Conservation (phyloP, 2,888 invertebrate species). For the Syrista parreyssii region DNA sequence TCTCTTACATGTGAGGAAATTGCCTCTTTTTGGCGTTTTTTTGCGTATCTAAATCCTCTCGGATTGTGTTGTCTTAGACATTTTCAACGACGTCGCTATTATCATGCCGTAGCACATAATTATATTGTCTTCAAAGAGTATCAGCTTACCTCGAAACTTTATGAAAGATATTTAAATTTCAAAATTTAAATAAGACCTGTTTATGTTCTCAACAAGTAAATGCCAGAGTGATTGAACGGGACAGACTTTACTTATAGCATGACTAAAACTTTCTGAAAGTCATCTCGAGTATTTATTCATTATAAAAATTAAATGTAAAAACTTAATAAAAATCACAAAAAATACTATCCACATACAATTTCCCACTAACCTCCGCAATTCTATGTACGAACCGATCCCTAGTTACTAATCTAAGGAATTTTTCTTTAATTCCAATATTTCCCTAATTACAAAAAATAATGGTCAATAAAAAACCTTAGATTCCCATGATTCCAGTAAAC, state of each 20-base stretch:
- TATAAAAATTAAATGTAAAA: background rate
- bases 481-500: conserved; percentile 35
- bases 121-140: background rate
- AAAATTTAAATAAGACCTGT: background rate
- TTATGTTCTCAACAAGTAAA: background rate
- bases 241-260: background rate
- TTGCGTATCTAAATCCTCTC: background rate
- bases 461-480: conserved; percentile 26
- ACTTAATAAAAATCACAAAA: background rate
- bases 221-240: background rate
- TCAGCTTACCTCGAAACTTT: background rate
- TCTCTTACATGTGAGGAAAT: no score
- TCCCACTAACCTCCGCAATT: background rate
- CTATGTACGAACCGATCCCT: background rate
- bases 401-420: background rate
- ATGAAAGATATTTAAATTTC: background rate
- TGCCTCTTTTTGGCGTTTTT: no score
- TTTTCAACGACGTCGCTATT: background rate
- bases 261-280: background rate
- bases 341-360: background rate
- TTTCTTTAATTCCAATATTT: background rate
- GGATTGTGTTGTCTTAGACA: background rate
- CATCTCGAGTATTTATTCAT: background rate
- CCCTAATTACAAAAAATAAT: background rate
- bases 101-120: background rate